Evolutionary conservation across 2,797 vertebrate species (phyloP), one percentile per base, ranked within the genome.

Genomic region (Myripristis jacobus): DNA sequence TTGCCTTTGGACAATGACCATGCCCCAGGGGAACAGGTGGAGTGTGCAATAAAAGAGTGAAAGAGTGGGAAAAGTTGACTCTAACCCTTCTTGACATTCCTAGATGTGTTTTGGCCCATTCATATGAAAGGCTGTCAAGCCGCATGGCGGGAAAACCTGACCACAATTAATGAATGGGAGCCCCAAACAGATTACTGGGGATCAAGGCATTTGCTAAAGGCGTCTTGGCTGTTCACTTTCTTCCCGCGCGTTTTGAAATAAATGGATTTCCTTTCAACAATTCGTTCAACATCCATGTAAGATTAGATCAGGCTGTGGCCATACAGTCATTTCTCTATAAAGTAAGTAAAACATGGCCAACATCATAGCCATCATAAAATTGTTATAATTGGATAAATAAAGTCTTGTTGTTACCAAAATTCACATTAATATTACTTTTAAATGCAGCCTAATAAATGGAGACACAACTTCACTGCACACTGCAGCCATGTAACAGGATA

Each of bases 21-120:
- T 52, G 79, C 81, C 89, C 86, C 74, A 52, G 81, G 87, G 65
- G 93, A 90, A 93, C 92, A 92, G 91, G 90, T 92, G 92, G 92
- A 89, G 83, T 75, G 78, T 82, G 83, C 2, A 58, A 22, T 73
- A 71, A 82, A 36, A 74, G 65, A 69, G 58, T 27, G 80, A 73
- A 62, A 34, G 16, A 55, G 53, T 4, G n/a, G 6, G 15, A 92
- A 73, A 82, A 63, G 88, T 82, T 72, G 88, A 68, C 81, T 82
- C 85, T 77, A 81, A 84, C 53, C 13, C 31, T 11, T 60, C 83
- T 85, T 82, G 66, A 71, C 86, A 68, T 86, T 86, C 87, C 86
- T n/a, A 66, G 15, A 46, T 77, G 47, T 65, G 24, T 55, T 25
- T 83, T 59, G 70, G 72, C 16, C 38, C 38, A 41, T 41, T 41